phyloP scores from a whole-genome alignment of 2,888 invertebrate genomes.

The Polydrusus cervinus region DNA sequence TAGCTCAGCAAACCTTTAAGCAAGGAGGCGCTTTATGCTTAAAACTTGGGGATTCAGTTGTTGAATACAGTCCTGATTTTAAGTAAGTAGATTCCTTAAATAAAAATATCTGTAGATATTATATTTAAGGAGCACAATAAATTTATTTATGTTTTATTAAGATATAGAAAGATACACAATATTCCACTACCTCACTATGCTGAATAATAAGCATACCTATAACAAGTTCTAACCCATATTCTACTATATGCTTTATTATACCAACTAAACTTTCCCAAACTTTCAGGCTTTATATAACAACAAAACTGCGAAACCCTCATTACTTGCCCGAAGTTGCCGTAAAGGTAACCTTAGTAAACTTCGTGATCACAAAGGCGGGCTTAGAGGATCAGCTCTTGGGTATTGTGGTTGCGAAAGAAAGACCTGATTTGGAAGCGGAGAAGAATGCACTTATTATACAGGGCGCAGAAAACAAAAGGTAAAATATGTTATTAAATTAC shows the following conservation, averaged over 20 bases:
- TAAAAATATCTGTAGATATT: no score
- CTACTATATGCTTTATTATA: background rate
- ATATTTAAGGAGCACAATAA: no score
- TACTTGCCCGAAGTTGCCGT: constrained; percentile 95
- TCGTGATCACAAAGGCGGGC: constrained; percentile 92
- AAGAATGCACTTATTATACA: constrained; percentile 91
- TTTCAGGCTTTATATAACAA: constrained; percentile 90
- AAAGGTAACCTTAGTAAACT: constrained; percentile 92
- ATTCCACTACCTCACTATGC: no score
- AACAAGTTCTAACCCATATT: background rate
- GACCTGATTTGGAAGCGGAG: constrained; percentile 93
- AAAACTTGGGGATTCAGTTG: constrained; percentile 91
- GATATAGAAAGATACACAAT: no score
- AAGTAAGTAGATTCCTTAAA: constrained; percentile 72
- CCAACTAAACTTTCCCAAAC: constrained; percentile 3
- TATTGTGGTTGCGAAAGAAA: constrained; percentile 92
- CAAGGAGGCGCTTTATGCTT: constrained; percentile 91
- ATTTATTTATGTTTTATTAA: no score
- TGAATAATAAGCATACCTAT: background rate
- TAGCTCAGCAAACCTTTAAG: constrained; percentile 92
- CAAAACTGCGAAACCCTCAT: constrained; percentile 94
- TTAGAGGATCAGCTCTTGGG: constrained; percentile 92
- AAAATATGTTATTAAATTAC: background rate
- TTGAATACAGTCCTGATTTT: constrained; percentile 91
- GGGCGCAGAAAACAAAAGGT: constrained; percentile 86